Base-by-base conservation (phyloP, 2,113 vertebrate genomes). In the Ceratotherium simum region DNA sequence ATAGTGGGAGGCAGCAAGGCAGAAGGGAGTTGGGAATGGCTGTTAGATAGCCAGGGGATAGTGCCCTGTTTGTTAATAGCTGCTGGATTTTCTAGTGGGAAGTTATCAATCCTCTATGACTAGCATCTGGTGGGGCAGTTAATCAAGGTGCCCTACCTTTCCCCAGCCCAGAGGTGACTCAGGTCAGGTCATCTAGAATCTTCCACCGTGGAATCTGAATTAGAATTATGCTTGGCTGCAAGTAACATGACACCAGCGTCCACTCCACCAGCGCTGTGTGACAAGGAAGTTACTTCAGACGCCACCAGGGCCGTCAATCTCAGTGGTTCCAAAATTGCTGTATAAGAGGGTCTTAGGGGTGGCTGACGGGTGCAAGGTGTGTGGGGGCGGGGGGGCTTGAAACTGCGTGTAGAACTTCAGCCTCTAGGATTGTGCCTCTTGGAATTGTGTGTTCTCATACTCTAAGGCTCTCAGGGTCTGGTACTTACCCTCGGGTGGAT, bases 1-100 rank as follows among this genome's bases (percentile, higher is more conserved):
- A 46, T 23, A n/a, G 10, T 2, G 17, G 72, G 72, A 85, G 31
- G 51, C 25, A 25, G 48, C n/a, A 39, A 89, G 39, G 83, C 72
- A 72, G 67, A 27, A 78, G 60, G 33, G 39, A 13, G 39, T 20
- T 90, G 51, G 46, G 62, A 31, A 36, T 54, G 67, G 58, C 65
- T 5, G 0, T 73, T 27, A 16, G 75, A 51, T 23, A 48, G 65
- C 31, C 1, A 1, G 65, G 69, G 25, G 31, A 2, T 9, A 11
- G 48, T 85, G 65, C 51, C n/a, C 46, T 14, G 0, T 56, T 36
- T 80, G 33, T 60, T 54, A 36, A 23, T n/a, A 21, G 81, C 42
- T 39, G 8, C 90, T 72, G 60, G 69, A 54, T 70, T 88, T 96
- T 69, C 21, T 69, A 27, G 3, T 20, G 51, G 90, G 67, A 92